Base-by-base conservation (phyloP, 2,888 invertebrate species). In the Cetonia aurata region DNA sequence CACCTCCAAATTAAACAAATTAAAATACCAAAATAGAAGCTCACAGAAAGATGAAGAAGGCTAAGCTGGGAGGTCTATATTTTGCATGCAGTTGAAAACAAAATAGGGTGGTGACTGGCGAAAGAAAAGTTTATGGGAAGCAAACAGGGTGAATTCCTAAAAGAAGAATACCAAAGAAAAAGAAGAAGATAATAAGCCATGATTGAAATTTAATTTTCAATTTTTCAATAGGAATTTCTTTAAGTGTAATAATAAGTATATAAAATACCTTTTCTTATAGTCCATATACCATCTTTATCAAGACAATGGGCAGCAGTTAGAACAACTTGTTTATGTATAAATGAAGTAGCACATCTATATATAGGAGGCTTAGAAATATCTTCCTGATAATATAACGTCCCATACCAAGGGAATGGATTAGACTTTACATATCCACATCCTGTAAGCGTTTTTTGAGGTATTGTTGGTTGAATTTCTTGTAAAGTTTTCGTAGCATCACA, bases 231-330 rank as follows among this genome's bases (percentile, higher is more conserved):
- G n/a, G n/a, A n/a, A n/a, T n/a, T n/a, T n/a, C n/a, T n/a, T n/a
- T n/a, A n/a, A n/a, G n/a, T n/a, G n/a, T n/a, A n/a, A n/a, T n/a
- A n/a, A n/a, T n/a, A n/a, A n/a, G n/a, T n/a, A n/a, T n/a, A 95
- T 94, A 46, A 89, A 53, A 53, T 10, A 65, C 70, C 70, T 55
- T 31, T 65, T 55, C 19, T 52, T 25, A 70, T 19, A 3, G 70
- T 70, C 70, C 70, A 66, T 65, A 70, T 65, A 4, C 70, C 70
- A n/a, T 69, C 42, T 19, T 13, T 33, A 53, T 70, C 37, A 46
- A 92, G 89, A 76, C 95, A 91, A 80, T 96, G 96, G 0, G 92
- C 93, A 0, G 91, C 94, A 0, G 95, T 95, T 72, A 95, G 85
- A 12, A 94, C 90, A 0, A 94, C 94, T 73, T 88, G 87, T 0